Conservation (phyloP, 2,888 invertebrate genomes). For the Hypolimnas misippus region DNA sequence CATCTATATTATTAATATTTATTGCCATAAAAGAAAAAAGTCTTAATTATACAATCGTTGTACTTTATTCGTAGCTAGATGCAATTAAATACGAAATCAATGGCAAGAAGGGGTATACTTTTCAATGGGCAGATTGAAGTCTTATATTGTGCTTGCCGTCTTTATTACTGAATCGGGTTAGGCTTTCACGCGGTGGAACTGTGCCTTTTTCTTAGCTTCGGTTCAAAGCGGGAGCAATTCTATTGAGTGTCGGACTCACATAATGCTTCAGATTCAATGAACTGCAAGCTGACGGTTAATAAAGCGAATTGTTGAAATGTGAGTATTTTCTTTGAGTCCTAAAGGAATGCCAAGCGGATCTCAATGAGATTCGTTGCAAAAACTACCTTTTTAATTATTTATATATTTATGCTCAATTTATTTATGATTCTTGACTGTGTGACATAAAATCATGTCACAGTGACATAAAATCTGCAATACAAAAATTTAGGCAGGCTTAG, state of each 20-base stretch:
- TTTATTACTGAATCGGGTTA: conserved; percentile 55
- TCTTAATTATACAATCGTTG: no score
- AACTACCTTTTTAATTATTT: background rate
- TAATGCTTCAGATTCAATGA: conserved; percentile 59
- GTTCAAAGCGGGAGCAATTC: conserved; percentile 55
- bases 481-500: no score
- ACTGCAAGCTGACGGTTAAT: conserved; percentile 39
- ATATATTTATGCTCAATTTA: background rate
- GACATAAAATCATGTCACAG: background rate
- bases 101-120: conserved; percentile 14
- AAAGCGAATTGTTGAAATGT: conserved; percentile 33
- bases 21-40: background rate
- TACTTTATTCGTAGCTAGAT: background rate
- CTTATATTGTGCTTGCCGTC: conserved; percentile 26
- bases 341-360: conserved; percentile 11
- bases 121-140: conserved; percentile 29
- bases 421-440: background rate
- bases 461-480: background rate
- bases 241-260: conserved; percentile 59
- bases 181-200: conserved; percentile 65
- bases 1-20: no score
- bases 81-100: conserved; percentile 3
- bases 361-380: conserved; percentile 11
- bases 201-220: conserved; percentile 59
- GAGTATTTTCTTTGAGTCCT: conserved; percentile 24